Base-by-base conservation (phyloP, 1,140 invertebrate genomes). In the Papilio glaucus region DNA sequence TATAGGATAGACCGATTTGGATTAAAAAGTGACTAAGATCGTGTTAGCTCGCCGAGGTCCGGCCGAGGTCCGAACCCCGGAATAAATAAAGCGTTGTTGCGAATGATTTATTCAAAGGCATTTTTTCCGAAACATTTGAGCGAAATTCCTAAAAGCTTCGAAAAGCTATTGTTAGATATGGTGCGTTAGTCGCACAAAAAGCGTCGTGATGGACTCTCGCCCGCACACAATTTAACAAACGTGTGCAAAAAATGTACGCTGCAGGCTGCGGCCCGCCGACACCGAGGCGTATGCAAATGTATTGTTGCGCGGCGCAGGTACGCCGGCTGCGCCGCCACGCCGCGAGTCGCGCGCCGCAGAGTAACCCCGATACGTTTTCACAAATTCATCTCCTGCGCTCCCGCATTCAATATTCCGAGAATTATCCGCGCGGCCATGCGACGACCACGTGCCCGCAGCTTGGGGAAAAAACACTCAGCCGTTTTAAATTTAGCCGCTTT, bases 241-340 rank as follows among this genome's bases (percentile, higher is more conserved):
- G 49, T 53, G 18, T 24, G 49, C 49, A 53, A 53, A 53, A 53
- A 53, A 53, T 24, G 42, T 8, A 49, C n/a, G n/a, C 42, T 8
- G 42, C 42, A 49, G 42, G 29, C 29, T 33, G 29, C 29, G 29
- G n/a, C n/a, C n/a, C 29, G 29, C 29, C 29, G 29, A n/a, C n/a
- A n/a, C 42, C n/a, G 42, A 49, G 49, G 12, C 12, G 49, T 53
- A 53, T 53, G 49, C 49, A 53, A 53, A 53, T 53, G 49, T 53
- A 53, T 53, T 53, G 49, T 53, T 53, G 21, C 49, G 21, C 49
- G 49, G 21, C 21, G 21, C 49, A 53, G 49, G 49, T 53, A 53
- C 21, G 21, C 49, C 49, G 18, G 18, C n/a, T 21, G 45, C 45
- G 45, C 45, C 15, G 29, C n/a, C n/a, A n/a, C n/a, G n/a, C n/a